Percentiles rank a stretch among this genome's conserved stretches.
These are phyloP conservation scores for Pluvianellus socialis DNA, from an alignment of 2,113 vertebrate species.

Conservation along the genomic window DNA sequence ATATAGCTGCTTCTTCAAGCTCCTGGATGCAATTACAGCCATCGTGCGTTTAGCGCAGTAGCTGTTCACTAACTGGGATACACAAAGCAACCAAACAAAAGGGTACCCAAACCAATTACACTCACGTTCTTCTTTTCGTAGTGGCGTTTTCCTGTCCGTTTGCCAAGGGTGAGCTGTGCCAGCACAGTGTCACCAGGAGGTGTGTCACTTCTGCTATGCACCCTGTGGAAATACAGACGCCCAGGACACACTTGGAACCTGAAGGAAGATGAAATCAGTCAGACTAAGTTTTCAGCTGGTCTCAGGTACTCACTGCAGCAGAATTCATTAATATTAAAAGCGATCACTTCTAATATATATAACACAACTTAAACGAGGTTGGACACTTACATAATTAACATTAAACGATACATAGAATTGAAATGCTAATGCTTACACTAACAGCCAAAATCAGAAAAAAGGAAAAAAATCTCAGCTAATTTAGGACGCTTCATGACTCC, in stretches of 20 bases:
- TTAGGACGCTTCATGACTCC: not conserved
- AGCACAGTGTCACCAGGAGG: not conserved
- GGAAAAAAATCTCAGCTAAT: not conserved
- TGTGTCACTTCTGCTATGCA: not conserved
- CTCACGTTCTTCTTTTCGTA: rapidly evolving
- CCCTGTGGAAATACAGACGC: not conserved
- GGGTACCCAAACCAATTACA: not conserved
- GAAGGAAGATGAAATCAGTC: not conserved
- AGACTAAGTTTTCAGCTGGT: not conserved
- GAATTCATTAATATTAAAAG: not conserved
- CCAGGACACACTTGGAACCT: not conserved
- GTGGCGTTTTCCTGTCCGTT: not conserved
- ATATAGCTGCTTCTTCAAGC: not conserved
- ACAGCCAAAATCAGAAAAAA: not conserved
- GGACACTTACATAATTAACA: not conserved
- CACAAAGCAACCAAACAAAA: not conserved
- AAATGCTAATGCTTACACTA: not conserved
- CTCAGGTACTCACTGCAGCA: not conserved
- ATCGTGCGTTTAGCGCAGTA: not conserved
- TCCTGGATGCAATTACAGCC: not conserved
- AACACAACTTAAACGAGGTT: not conserved
- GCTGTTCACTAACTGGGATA: not conserved
- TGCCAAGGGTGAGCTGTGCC: not conserved
- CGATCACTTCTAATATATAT: not conserved
- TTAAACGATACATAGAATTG: not conserved